Conservation (phyloP, 2,888 invertebrate species). For the Philereme vetulata region DNA sequence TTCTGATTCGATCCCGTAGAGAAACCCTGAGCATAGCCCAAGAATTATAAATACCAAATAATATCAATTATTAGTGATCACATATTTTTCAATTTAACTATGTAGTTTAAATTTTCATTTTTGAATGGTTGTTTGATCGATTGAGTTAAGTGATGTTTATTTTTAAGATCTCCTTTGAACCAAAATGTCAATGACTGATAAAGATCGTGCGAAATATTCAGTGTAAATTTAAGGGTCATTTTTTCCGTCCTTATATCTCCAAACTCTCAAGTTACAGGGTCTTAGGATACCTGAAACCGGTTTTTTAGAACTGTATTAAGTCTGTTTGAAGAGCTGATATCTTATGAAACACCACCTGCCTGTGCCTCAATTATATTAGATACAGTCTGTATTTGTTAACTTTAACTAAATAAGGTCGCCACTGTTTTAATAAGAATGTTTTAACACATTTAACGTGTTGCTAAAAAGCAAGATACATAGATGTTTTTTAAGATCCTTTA, state of each 20-base stretch:
- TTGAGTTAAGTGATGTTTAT: too few species aligned
- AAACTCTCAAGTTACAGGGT: constrained; percentile 3
- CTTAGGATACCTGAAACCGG: constrained; percentile 17
- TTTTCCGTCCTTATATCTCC: background rate
- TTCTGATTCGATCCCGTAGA: too few species aligned
- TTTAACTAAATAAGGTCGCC: constrained; percentile 34
- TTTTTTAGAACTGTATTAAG: constrained; percentile 16
- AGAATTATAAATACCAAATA: too few species aligned
- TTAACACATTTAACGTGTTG: constrained; percentile 32
- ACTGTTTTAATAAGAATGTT: constrained; percentile 28
- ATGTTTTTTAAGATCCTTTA: too few species aligned
- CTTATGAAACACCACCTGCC: constrained; percentile 40
- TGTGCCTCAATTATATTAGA: constrained; percentile 22
- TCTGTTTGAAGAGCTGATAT: constrained; percentile 35
- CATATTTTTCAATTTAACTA: too few species aligned
- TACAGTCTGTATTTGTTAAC: constrained; percentile 35
- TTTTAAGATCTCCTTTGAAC: too few species aligned
- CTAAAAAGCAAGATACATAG: too few species aligned
- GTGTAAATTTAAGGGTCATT: background rate
- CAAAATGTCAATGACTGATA: background rate
- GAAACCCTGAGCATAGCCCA: too few species aligned
- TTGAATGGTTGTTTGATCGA: too few species aligned
- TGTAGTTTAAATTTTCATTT: too few species aligned
- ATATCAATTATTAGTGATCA: too few species aligned
- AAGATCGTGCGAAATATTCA: background rate